Base-by-base conservation (phyloP, 2,888 invertebrate species). In the Luperina nickerlii region DNA sequence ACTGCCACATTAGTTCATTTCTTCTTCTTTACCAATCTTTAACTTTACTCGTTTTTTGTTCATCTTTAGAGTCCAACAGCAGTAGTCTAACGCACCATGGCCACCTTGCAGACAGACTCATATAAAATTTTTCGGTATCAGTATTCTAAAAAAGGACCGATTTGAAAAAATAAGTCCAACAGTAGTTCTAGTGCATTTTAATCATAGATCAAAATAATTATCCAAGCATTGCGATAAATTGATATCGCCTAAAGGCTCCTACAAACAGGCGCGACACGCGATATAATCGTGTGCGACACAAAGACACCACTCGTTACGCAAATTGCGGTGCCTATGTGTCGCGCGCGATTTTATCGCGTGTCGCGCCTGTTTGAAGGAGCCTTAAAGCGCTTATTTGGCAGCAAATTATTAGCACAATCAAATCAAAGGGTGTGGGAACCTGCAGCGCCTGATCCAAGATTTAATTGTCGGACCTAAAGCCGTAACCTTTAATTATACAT, bases 401-500 rank as follows among this genome's bases (percentile, higher is more conserved):
- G 84, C 76, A 77, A 82, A 72, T 67, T 68, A 77, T 82, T 70
- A 84, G 66, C 74, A 74, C 67, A 76, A 82, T 81, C 71, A 85
- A 92, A 91, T 90, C 65, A 86, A 92, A 92, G 92, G 92, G 91
- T 93, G 92, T 94, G 93, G 92, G 93, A 94, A 93, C 88, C 88
- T 81, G 81, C 88, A 81, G 78, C 83, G 87, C 78, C 79, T 88
- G 90, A 90, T 87, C 90, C 84, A 84, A 90, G 90, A 92, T 90
- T 94, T 94, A 94, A 94, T 94, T 94, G 92, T 89, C 84, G 86
- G 88, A 89, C 85, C 85, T 84, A 83, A 75, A 88, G 57, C 72
- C 67, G 88, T 90, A 93, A 91, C 91, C 90, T 91, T 92, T 93
- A 82, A 87, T 88, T 89, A 86, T 74, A 76, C 51, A 88, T 80